phyloP scores from a whole-genome alignment of 2,888 invertebrate species.

The Heliconius hortense region DNA sequence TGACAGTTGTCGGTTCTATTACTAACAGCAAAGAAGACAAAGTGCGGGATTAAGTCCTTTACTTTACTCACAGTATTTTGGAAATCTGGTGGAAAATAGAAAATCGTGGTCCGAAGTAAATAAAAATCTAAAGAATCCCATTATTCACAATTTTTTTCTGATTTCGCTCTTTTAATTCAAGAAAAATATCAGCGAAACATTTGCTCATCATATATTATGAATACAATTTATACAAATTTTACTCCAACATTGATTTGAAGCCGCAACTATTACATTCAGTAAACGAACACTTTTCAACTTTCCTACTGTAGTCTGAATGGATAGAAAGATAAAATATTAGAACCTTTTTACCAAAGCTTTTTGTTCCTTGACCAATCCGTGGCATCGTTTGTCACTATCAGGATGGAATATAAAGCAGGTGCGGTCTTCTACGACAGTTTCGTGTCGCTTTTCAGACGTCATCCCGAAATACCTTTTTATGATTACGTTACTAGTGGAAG shows the following conservation, averaged over 20 bases:
- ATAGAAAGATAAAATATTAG: constrained; percentile 13
- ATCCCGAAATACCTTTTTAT: constrained; percentile 18
- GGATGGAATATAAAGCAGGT: constrained; percentile 26
- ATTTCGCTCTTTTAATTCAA: too few species aligned
- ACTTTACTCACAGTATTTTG: too few species aligned
- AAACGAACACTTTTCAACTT: neutral
- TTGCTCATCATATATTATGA: neutral
- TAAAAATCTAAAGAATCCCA: too few species aligned
- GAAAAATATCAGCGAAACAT: too few species aligned
- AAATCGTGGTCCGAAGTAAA: too few species aligned
- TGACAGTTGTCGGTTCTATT: too few species aligned
- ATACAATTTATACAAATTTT: too few species aligned
- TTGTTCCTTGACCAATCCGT: constrained; percentile 22
- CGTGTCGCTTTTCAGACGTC: constrained; percentile 22
- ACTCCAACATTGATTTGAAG: neutral
- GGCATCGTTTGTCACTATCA: constrained; percentile 22
- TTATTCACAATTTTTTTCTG: too few species aligned
- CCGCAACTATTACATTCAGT: neutral
- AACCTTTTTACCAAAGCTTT: constrained; percentile 12
- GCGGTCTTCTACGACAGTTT: neutral
- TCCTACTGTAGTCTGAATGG: neutral
- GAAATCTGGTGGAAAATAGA: too few species aligned
- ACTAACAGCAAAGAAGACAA: too few species aligned
- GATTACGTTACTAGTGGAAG: constrained; percentile 7
- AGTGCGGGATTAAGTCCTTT: too few species aligned